Evolutionary conservation across 2,113 vertebrate species (phyloP), one percentile per base, ranked within the genome.

Genomic region (Hymenochirus boettgeri): DNA sequence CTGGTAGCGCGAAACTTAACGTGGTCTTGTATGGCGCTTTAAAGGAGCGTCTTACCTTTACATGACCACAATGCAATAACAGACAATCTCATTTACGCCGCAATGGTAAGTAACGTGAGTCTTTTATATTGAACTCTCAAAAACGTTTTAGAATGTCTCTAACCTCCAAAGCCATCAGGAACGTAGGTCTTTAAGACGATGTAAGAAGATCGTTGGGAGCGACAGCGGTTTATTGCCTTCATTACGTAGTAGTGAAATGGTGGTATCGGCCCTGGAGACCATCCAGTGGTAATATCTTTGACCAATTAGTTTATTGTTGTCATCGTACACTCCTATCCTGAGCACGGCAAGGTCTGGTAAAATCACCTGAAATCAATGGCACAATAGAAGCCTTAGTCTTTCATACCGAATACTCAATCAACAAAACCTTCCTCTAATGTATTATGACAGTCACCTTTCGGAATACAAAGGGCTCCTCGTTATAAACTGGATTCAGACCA

Each of bases 121-220:
- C n/a, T n/a, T n/a, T n/a, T n/a, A n/a, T n/a, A n/a, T n/a, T n/a
- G n/a, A n/a, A n/a, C n/a, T n/a, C n/a, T n/a, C n/a, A n/a, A n/a
- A n/a, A n/a, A n/a, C n/a, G 27, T 31, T 7, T 12, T 3, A 2
- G 7, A 31, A 6, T n/a, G 33, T 18, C 2, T 42, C 82, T 92
- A 80, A 98, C 96, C 96, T 85, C 96, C 96, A 50, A 99, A 98
- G 15, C 96, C 96, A 55, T 99, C 96, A 66, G 96, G 96, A 70
- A 99, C 96, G 0, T 99, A 99, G 54, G 96, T 99, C 87, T 98
- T 98, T 55, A 99, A 92, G 64, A 98, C 94, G 79, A 99, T 99
- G 80, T 97, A 95, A 99, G 89, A 99, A 99, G 75, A 99, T 80
- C 0, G 96, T 98, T 63, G 96, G 95, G 66, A 99, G 80, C 2